Base-by-base conservation (phyloP, 1,140 invertebrate genomes). In the Lysiphlebus fabarum region DNA sequence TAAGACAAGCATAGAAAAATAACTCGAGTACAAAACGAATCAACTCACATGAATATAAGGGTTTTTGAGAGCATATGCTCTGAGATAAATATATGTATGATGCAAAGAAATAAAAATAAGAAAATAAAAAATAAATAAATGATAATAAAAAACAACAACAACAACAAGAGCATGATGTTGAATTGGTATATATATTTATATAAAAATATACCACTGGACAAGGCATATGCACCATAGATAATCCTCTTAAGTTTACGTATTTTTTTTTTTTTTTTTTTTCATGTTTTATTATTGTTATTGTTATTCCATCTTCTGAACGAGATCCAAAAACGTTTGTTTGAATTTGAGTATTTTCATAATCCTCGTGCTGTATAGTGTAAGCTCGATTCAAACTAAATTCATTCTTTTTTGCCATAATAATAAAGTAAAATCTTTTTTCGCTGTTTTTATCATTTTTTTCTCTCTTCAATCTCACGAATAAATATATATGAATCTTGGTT, bases 321-420 rank as follows among this genome's bases (percentile, higher is more conserved):
- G 6, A 50, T 12, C 40, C 48, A 41, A 51, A 45, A 56, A 49
- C 54, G 17, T 14, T 61, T 45, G 53, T 61, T 42, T 53, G 40
- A 58, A 58, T 57, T 41, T 36, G 41, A 34, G 56, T 57, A 62
- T 62, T 62, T 62, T 56, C 61, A 62, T 62, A 62, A 62, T 62
- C 61, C 41, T 41, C 33, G 49, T 54, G 56, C 53, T 56, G 48
- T 26, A 43, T 9, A 17, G 47, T 49, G 17, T 33, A 33, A 47
- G 12, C 44, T 6, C 44, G 41, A 6, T 8, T n/a, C 44, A 36
- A 42, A 62, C 42, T 43, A 62, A 51, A 62, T 55, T 62, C 53
- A 53, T 53, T 58, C 34, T 58, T 51, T 55, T 56, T 51, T 47
- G 56, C 53, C 56, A 55, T 62, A 61, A 62, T 62, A 62, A 62